These are phyloP conservation scores for Cryptus armator DNA, from an alignment of 2,888 invertebrate genomes.

Conservation along the genomic window DNA sequence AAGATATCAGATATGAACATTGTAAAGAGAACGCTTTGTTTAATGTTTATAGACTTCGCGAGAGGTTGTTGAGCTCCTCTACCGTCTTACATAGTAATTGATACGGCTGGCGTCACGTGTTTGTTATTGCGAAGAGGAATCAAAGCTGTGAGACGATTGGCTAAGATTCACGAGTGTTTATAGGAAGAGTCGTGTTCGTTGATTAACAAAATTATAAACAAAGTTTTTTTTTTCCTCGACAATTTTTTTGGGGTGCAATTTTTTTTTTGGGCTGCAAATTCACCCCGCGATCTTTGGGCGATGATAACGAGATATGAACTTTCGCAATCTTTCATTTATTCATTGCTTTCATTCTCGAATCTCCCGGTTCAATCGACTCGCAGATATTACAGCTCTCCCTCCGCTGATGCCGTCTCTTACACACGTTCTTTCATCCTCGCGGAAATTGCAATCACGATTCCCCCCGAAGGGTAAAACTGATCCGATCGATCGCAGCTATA, in stretches of 20 bases:
- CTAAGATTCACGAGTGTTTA: background rate
- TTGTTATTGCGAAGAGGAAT: conserved; percentile 14
- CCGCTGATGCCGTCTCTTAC: conserved; percentile 36
- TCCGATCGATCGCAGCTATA: conserved; percentile 43
- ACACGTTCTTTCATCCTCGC: conserved; percentile 20
- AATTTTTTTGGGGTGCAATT: background rate
- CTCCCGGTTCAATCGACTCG: background rate
- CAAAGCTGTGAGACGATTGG: conserved; percentile 2
- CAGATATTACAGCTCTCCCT: background rate
- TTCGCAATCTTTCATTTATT: background rate
- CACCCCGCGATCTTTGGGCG: background rate
- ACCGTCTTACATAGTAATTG: conserved; percentile 9
- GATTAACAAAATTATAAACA: background rate
- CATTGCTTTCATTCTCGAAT: background rate
- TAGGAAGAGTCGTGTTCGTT: background rate
- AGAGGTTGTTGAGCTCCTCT: conserved; percentile 38
- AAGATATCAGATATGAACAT: background rate
- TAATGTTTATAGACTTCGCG: conserved; percentile 39
- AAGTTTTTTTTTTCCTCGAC: background rate
- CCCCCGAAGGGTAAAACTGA: conserved; percentile 47
- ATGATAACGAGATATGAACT: background rate
- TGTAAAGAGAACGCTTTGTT: conserved; percentile 22
- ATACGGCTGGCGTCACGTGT: background rate
- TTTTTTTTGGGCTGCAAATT: background rate
- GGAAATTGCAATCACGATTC: background rate